phyloP scores from a whole-genome alignment of 2,797 vertebrate species.

The Vireo griseus region DNA sequence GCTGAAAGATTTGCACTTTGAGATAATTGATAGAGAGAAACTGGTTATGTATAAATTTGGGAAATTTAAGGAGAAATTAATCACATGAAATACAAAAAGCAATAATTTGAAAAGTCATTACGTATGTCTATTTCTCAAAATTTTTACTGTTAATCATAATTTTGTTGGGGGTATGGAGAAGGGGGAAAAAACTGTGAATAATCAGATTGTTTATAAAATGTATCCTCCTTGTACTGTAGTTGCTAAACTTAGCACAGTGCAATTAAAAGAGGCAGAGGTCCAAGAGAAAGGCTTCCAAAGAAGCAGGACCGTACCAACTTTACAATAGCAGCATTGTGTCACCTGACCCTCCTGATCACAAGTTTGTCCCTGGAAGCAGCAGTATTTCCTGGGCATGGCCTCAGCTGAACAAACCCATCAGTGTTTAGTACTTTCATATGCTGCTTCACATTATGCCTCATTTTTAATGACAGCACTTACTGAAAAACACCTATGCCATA shows the following conservation, averaged over 20 bases:
- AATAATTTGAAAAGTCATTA: neutral
- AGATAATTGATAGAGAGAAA: neutral
- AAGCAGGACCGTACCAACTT: neutral
- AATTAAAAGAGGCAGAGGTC: neutral
- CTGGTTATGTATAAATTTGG: neutral
- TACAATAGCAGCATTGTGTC: neutral
- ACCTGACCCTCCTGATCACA: neutral
- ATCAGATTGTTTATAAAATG: neutral
- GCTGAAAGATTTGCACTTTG: neutral
- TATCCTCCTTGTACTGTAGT: neutral
- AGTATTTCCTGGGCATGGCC: neutral
- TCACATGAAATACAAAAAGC: neutral
- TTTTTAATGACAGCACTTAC: neutral
- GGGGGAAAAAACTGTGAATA: neutral
- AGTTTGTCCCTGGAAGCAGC: neutral
- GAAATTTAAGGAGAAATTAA: neutral
- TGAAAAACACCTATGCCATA: neutral
- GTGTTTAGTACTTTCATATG: neutral
- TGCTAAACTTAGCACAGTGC: neutral
- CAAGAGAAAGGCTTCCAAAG: neutral
- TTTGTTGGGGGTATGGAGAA: neutral
- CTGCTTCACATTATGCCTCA: neutral
- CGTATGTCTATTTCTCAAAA: neutral
- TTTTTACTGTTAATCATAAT: neutral
- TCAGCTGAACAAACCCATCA: neutral